These are phyloP conservation scores for Acholoe squamosa DNA, from an alignment of 2,888 invertebrate genomes.

Conservation along the genomic window DNA sequence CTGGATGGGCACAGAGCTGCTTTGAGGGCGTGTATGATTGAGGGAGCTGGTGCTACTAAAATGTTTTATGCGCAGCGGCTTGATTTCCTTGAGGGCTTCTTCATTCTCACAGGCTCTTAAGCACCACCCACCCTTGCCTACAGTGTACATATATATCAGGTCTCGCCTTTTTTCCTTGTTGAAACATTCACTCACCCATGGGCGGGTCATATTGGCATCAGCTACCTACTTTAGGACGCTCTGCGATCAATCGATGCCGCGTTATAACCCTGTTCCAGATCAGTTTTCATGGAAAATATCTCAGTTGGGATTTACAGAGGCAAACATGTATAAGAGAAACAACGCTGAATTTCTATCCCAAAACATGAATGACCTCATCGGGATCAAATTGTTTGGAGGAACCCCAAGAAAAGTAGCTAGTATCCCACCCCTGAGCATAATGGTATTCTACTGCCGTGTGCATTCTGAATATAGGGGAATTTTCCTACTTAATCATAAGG, in stretches of 20 bases:
- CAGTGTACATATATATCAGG: not conserved
- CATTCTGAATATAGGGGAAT: too few relatives aligned
- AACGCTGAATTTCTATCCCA: too few relatives aligned
- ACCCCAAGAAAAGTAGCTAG: too few relatives aligned
- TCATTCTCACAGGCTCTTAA: not conserved
- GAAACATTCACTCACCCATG: not conserved
- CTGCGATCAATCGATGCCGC: not conserved
- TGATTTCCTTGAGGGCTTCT: slow-evolving; percentile 17
- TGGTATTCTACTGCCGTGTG: too few relatives aligned
- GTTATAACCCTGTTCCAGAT: not conserved
- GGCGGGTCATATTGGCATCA: not conserved
- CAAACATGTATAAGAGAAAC: too few relatives aligned
- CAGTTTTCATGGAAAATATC: too few relatives aligned
- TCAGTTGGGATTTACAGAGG: too few relatives aligned
- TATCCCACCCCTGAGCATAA: too few relatives aligned
- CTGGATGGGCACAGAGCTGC: not conserved
- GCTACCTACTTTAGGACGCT: not conserved
- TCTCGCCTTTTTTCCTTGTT: not conserved
- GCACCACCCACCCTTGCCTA: not conserved
- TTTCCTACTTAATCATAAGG: too few relatives aligned
- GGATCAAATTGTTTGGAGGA: too few relatives aligned
- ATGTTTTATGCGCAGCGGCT: not conserved
- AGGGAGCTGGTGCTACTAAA: not conserved
- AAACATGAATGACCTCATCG: too few relatives aligned
- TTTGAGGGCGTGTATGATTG: not conserved